Base-by-base conservation (phyloP, 2,888 invertebrate species). In the Arrhopalites spinosus region DNA sequence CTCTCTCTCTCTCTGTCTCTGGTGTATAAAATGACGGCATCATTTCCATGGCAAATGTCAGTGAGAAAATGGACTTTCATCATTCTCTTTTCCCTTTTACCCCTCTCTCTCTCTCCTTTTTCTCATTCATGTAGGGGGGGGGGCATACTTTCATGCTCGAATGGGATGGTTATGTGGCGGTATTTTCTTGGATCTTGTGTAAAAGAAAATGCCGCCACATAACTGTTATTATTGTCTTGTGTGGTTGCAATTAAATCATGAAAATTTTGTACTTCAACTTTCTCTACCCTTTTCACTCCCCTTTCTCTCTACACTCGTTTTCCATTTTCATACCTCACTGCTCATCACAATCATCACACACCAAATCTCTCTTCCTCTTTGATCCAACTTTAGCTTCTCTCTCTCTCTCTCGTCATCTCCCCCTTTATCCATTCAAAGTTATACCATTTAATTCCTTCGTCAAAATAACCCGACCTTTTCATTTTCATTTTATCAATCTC, bases 171-270 rank as follows among this genome's bases (percentile, higher is more conserved):
- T 43, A 64, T n/a, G 36, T 36, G 36, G 36, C 36, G 36, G 36
- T 3, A 36, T 36, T 36, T 36, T 11, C 36, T 36, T 36, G 36
- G 36, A 36, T 11, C n/a, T n/a, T n/a, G n/a, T 15, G 67, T 17
- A 27, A 69, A 69, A 69, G 69, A 29, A 50, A 66, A 53, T 50
- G 53, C 53, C 29, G 50, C 69, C 69, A 50, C 69, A 69, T 69
- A 23, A 69, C 69, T 69, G 69, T 69, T 69, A 69, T 69, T 69
- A 69, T 69, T 69, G 69, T 69, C 69, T 69, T 69, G 17, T 47
- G 59, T 59, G 66, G 75, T n/a, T 66, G 71, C 75, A 75, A 75
- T 75, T 75, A 75, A 75, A 75, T 75, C 66, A 75, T 71, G 75
- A 72, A 75, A 71, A 75, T 75, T 71, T 75, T 73, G 66, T 73